Evolutionary conservation across 2,113 vertebrate genomes (phyloP).

Genomic region (Morphnarchus princeps): DNA sequence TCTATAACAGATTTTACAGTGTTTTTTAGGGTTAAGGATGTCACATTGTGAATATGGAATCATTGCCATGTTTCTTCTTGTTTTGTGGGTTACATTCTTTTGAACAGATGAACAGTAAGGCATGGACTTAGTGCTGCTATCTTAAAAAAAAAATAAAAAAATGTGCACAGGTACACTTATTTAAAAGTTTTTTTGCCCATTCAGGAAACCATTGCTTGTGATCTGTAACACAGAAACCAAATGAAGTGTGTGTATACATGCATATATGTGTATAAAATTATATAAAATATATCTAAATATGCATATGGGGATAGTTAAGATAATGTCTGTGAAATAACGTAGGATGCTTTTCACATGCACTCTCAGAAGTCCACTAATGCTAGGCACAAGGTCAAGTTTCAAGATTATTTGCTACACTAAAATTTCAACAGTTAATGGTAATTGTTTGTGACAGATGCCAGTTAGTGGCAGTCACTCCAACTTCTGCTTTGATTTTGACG

Average conservation of each 20-base stretch:
- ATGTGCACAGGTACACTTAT: conserved; percentile 73
- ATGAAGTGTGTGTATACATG: conserved; percentile 74
- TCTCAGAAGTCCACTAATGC: conserved; percentile 50
- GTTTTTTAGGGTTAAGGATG: conserved; percentile 18
- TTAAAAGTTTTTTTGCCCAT: conserved; percentile 56
- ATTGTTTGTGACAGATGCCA: conserved; percentile 35
- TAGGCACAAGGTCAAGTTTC: conserved; percentile 45
- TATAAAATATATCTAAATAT: conserved; percentile 73
- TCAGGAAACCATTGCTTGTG: conserved; percentile 71
- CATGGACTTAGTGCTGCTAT: conserved; percentile 75
- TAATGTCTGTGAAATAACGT: conserved; percentile 70
- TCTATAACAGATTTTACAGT: conserved; percentile 33
- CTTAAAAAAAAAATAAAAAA: background rate
- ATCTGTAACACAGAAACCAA: conserved; percentile 75
- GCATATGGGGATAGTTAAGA: conserved; percentile 68
- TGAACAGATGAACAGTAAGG: conserved; percentile 51
- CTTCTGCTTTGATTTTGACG: conserved; percentile 64
- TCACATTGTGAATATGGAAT: conserved; percentile 32
- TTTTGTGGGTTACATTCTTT: conserved; percentile 18
- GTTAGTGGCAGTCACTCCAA: conserved; percentile 48
- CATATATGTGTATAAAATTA: conserved; percentile 75
- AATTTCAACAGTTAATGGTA: conserved; percentile 17
- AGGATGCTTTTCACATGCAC: conserved; percentile 60
- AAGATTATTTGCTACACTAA: conserved; percentile 45
- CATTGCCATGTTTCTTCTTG: conserved; percentile 36